Evolutionary conservation across 2,797 vertebrate species (phyloP).

Genomic region (Protosalanx chinensis): DNA sequence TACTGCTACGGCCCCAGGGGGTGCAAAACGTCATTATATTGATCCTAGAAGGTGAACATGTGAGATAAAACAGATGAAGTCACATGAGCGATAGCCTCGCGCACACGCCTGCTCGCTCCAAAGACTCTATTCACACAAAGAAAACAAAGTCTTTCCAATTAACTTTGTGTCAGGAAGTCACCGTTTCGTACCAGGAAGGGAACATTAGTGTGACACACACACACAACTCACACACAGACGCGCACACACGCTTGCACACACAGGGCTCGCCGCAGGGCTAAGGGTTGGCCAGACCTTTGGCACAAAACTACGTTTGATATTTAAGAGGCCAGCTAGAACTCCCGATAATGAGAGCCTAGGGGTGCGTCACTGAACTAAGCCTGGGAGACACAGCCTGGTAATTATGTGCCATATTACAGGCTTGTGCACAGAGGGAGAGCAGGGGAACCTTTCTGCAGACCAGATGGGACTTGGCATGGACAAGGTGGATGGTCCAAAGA

Average conservation of each 20-base stretch:
- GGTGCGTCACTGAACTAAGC: constrained; percentile 7
- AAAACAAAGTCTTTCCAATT: background rate
- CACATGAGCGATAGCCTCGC: background rate
- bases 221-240: background rate
- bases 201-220: constrained; percentile 5
- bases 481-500: too few species aligned
- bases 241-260: constrained; percentile 6
- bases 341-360: constrained; percentile 72
- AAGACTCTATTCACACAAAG: background rate
- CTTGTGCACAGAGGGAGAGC: constrained; percentile 42
- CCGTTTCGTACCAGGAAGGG: constrained; percentile 25
- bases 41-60: background rate
- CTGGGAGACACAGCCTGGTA: background rate
- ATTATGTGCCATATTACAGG: constrained; percentile 37
- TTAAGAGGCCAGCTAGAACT: constrained; percentile 53
- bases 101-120: background rate
- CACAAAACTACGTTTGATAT: constrained; percentile 40
- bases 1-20: too few species aligned
- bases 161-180: constrained; percentile 12
- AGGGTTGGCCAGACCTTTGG: constrained; percentile 15
- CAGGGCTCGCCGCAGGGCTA: constrained; percentile 15
- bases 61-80: background rate
- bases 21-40: background rate
- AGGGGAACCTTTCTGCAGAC: background rate
- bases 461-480: background rate